Conservation (phyloP, 2,888 invertebrate species). For the Heliconius ismenius region DNA sequence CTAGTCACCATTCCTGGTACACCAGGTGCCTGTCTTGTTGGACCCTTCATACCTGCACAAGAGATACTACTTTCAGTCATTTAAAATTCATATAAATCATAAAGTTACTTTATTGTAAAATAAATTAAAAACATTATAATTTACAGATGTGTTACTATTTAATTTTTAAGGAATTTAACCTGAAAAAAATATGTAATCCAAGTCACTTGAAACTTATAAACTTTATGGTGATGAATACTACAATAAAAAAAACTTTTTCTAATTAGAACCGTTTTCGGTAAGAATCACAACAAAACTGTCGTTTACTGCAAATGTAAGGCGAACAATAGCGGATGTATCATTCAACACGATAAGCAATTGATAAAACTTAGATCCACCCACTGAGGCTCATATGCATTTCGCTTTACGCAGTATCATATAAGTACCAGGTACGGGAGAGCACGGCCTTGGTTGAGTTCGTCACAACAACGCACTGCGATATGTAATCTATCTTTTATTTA, state of each 20-base stretch:
- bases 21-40: conserved; percentile 82
- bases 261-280: conserved; percentile 25
- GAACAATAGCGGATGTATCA: conserved; percentile 40
- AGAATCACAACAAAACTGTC: conserved; percentile 33
- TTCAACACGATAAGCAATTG: conserved; percentile 55
- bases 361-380: conserved; percentile 70
- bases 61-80: conserved; percentile 33
- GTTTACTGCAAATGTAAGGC: conserved; percentile 31
- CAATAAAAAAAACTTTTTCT: neutral
- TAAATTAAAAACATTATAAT: neutral
- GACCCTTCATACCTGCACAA: conserved; percentile 82
- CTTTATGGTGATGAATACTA: neutral
- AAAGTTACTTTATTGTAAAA: neutral
- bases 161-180: neutral
- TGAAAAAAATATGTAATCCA: neutral
- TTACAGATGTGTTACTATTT: neutral
- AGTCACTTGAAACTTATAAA: neutral
- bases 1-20: conserved; percentile 72
- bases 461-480: conserved; percentile 45
- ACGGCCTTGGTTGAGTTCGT: conserved; percentile 76
- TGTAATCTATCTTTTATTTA: conserved; percentile 22
- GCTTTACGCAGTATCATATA: conserved; percentile 50
- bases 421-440: conserved; percentile 72
- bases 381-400: conserved; percentile 54
- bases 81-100: neutral